Conservation (phyloP, 2,888 invertebrate genomes). For the Amblyjoppa fuscipennis region DNA sequence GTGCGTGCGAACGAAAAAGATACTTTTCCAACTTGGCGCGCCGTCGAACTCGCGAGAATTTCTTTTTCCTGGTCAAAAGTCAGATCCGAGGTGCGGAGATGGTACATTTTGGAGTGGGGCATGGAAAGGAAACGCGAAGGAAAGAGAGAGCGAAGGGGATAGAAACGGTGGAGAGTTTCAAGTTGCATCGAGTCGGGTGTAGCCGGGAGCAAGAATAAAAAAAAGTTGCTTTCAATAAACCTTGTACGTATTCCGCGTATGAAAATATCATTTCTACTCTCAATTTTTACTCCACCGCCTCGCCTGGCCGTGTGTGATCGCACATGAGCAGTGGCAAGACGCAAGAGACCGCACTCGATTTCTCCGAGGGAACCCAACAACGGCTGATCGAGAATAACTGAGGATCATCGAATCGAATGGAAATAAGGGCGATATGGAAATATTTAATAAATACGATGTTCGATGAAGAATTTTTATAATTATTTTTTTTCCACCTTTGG, state of each 20-base stretch:
- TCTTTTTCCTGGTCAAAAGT: conserved; percentile 60
- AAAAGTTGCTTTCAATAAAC: conserved; percentile 68
- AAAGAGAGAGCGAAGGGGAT: conserved; percentile 38
- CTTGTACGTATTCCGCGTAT: conserved; percentile 63
- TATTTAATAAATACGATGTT: too few relatives aligned
- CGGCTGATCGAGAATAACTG: conserved; percentile 36
- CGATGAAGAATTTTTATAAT: too few relatives aligned
- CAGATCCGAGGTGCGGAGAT: conserved; percentile 27
- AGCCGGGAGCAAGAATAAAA: conserved; percentile 57
- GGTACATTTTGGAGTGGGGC: background rate
- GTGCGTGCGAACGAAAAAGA: conserved; percentile 49
- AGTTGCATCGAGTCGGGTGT: conserved; percentile 24
- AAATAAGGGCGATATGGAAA: background rate
- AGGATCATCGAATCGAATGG: conserved; percentile 55
- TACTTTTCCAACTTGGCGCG: conserved; percentile 62
- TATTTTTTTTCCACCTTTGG: too few relatives aligned
- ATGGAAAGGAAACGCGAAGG: conserved; percentile 11
- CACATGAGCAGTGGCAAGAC: conserved; percentile 9
- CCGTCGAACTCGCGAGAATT: conserved; percentile 62
- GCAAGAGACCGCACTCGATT: conserved; percentile 48
- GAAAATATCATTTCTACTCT: conserved; percentile 57
- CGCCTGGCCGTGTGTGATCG: conserved; percentile 21
- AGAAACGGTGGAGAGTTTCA: conserved; percentile 21
- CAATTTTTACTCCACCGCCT: background rate
- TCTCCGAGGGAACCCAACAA: conserved; percentile 61